Conservation (phyloP, 2,888 invertebrate genomes). For the Bhutanitis thaidina region DNA sequence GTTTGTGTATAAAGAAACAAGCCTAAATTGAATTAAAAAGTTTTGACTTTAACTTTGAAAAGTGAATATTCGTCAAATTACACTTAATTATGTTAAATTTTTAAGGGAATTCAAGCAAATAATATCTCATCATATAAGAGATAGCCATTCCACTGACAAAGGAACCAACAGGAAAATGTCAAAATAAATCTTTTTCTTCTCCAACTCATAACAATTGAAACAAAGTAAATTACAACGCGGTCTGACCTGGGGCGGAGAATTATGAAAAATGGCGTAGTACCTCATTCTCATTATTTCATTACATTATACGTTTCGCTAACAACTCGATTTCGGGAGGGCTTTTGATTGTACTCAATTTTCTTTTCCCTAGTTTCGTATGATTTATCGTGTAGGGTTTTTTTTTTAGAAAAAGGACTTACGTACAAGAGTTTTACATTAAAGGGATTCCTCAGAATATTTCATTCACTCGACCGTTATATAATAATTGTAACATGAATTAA, state of each 20-base stretch:
- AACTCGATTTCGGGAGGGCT: slow-evolving; percentile 16
- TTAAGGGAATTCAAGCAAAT: too few species aligned
- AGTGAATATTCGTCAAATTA: too few species aligned
- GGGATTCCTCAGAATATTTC: too few species aligned
- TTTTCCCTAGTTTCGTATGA: slow-evolving; percentile 11
- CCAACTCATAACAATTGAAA: slow-evolving; percentile 70
- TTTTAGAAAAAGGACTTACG: background rate
- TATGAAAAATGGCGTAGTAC: slow-evolving; percentile 58
- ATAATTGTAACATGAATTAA: too few species aligned
- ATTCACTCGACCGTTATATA: too few species aligned
- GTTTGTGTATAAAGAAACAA: too few species aligned
- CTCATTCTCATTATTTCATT: slow-evolving; percentile 33
- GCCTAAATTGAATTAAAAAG: too few species aligned
- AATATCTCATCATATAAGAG: slow-evolving; percentile 3
- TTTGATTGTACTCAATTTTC: slow-evolving; percentile 20
- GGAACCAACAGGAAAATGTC: slow-evolving; percentile 31
- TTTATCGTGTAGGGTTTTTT: slow-evolving; percentile 11
- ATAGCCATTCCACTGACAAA: slow-evolving; percentile 19
- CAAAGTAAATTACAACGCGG: slow-evolving; percentile 65
- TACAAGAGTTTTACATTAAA: too few species aligned
- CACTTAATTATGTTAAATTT: too few species aligned
- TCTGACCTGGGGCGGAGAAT: slow-evolving; percentile 44
- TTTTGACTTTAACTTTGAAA: too few species aligned
- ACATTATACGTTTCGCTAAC: slow-evolving; percentile 17
- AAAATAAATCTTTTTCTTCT: slow-evolving; percentile 56